phyloP scores from a whole-genome alignment of 2,113 vertebrate genomes.

The Ia io region DNA sequence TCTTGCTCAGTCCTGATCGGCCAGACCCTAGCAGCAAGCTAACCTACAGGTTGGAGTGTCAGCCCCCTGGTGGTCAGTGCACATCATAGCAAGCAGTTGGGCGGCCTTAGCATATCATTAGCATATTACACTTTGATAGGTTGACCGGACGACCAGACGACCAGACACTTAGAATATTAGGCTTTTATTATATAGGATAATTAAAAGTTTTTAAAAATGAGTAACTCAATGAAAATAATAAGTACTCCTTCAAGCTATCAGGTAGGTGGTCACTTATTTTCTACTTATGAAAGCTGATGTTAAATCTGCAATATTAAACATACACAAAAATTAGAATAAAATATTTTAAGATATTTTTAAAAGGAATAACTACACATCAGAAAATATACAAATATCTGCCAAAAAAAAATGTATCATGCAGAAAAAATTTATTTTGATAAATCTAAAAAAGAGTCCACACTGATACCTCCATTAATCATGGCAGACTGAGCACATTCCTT shows the following conservation, averaged over 20 bases:
- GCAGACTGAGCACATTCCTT: background rate
- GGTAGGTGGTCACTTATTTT: background rate
- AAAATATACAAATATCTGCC: background rate
- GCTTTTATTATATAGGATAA: background rate
- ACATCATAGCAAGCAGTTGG: too few relatives aligned
- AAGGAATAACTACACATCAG: background rate
- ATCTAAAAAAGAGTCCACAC: background rate
- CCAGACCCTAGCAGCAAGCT: too few relatives aligned
- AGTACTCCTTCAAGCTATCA: background rate
- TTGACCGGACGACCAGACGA: too few relatives aligned
- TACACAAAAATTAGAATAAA: background rate
- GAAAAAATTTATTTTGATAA: background rate
- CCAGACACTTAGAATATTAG: too few relatives aligned
- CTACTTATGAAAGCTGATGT: background rate
- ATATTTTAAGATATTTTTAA: background rate
- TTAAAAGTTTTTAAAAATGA: background rate
- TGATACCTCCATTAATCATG: background rate
- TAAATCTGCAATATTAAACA: background rate
- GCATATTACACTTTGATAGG: too few relatives aligned
- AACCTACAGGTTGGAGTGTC: too few relatives aligned
- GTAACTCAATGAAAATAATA: background rate
- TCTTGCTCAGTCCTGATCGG: too few relatives aligned
- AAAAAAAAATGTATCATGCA: background rate
- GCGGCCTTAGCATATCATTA: too few relatives aligned
- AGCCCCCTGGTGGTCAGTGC: too few relatives aligned